Base-by-base conservation (phyloP, 2,888 invertebrate species). In the Lapara coniferarum region DNA sequence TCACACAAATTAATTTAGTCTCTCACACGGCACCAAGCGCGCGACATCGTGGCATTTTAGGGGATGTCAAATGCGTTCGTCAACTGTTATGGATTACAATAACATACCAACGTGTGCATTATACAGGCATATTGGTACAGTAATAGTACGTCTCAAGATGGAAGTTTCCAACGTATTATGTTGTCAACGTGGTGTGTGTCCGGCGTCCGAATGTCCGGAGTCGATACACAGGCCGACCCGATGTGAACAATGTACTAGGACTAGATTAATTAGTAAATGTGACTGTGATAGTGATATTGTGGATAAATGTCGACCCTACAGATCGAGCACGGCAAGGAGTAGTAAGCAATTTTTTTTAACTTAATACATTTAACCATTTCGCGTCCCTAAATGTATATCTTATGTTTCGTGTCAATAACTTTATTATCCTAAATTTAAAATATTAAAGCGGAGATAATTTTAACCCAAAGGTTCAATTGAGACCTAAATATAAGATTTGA, bases 221-320 rank as follows among this genome's bases (percentile, higher is more conserved):
- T 75, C 78, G 76, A 76, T 84, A 71, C 84, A 83, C 73, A 85
- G 85, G 73, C 81, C 83, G 25, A 78, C 87, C 75, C 82, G 80
- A 81, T 93, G 92, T 92, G 90, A 90, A 86, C 84, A 84, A 83
- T 93, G 92, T 80, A 81, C 78, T 82, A 90, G 91, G 83, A 92
- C 89, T 86, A 92, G 90, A 87, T 84, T 86, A 79, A 85, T 82
- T 89, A 90, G 86, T 84, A 81, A 86, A 88, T 87, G 92, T 93
- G 93, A 90, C 85, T 91, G 93, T 93, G 93, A 91, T 91, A 92
- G 89, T 91, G 90, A 82, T 84, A 75, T 83, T 82, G 84, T 88
- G 87, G 86, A 85, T 77, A 88, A 85, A 85, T 83, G 80, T 85
- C 86, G 89, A 78, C 86, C 87, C 5, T 90, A 89, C 78, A 89